Evolutionary conservation across 2,797 vertebrate species (phyloP).

Genomic region (Diplodus puntazzo): DNA sequence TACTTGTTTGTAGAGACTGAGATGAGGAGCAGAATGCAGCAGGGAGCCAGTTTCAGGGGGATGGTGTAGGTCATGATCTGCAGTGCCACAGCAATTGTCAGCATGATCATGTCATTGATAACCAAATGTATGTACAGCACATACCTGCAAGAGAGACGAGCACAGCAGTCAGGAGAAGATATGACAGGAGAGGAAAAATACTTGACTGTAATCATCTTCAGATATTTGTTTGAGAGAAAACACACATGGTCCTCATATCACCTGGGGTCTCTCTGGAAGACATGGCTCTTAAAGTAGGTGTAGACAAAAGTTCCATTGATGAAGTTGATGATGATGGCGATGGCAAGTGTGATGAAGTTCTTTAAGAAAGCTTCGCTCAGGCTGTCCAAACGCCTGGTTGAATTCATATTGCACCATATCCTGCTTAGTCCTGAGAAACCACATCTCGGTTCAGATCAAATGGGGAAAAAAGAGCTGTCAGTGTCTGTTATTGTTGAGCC

Average conservation of each 20-base stretch:
- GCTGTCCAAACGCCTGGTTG: slow-evolving; percentile 34
- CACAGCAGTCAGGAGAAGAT: background rate
- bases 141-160: slow-evolving; percentile 56
- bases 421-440: background rate
- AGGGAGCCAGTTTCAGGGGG: slow-evolving; percentile 25
- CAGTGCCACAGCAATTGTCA: slow-evolving; percentile 52
- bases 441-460: background rate
- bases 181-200: background rate
- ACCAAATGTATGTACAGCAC: slow-evolving; percentile 78
- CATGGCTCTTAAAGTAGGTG: slow-evolving; percentile 59
- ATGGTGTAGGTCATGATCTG: slow-evolving; percentile 50
- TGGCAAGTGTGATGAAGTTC: slow-evolving; percentile 56
- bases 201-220: slow-evolving; percentile 50
- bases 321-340: slow-evolving; percentile 60
- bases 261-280: slow-evolving; percentile 65
- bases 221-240: background rate
- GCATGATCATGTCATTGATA: slow-evolving; percentile 76
- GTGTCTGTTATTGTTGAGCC: background rate
- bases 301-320: slow-evolving; percentile 71
- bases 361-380: slow-evolving; percentile 50
- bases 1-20: slow-evolving; percentile 4
- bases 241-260: background rate
- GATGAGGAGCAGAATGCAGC: slow-evolving; percentile 60
- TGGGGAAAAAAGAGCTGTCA: background rate
- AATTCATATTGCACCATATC: slow-evolving; percentile 61